Evolutionary conservation across 2,888 invertebrate genomes (phyloP).

Genomic region (Ophion slaviceki): DNA sequence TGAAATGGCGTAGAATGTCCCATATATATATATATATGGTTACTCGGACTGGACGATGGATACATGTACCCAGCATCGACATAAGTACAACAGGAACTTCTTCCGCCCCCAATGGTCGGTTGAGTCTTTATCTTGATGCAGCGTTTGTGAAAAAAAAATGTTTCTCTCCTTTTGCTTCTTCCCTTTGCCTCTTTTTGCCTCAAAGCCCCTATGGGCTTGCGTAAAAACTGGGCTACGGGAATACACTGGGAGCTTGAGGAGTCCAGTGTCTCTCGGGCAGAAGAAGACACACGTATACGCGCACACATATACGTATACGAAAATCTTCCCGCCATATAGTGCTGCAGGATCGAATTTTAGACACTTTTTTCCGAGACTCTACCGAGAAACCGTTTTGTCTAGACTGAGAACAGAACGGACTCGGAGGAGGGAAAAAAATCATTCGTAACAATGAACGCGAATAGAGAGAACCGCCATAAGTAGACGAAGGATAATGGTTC

Average conservation of each 20-base stretch:
- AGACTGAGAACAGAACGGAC: slow-evolving; percentile 49
- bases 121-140: slow-evolving; percentile 73
- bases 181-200: slow-evolving; percentile 62
- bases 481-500: slow-evolving; percentile 40
- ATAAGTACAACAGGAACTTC: slow-evolving; percentile 71
- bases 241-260: slow-evolving; percentile 40
- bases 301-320: slow-evolving; percentile 11
- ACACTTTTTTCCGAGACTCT: slow-evolving; percentile 52
- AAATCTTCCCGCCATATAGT: slow-evolving; percentile 41
- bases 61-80: slow-evolving; percentile 42
- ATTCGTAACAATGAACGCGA: slow-evolving; percentile 40
- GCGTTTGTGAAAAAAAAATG: slow-evolving; percentile 68
- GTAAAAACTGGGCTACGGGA: slow-evolving; percentile 68
- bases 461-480: slow-evolving; percentile 22
- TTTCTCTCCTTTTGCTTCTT: slow-evolving; percentile 64
- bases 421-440: slow-evolving; percentile 39
- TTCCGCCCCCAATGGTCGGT: slow-evolving; percentile 77
- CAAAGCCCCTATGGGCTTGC: slow-evolving; percentile 63
- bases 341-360: slow-evolving; percentile 59
- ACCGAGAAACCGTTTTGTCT: slow-evolving; percentile 63
- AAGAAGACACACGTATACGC: slow-evolving; percentile 19
- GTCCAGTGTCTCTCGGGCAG: slow-evolving; percentile 55
- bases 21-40: neutral
- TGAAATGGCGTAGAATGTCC: too few relatives aligned
- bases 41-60: slow-evolving; percentile 29